A percentile compares a stretch with the other conserved stretches of the same genome.
Conservation (phyloP, 2,797 vertebrate genomes). For the Myioborus miniatus region DNA sequence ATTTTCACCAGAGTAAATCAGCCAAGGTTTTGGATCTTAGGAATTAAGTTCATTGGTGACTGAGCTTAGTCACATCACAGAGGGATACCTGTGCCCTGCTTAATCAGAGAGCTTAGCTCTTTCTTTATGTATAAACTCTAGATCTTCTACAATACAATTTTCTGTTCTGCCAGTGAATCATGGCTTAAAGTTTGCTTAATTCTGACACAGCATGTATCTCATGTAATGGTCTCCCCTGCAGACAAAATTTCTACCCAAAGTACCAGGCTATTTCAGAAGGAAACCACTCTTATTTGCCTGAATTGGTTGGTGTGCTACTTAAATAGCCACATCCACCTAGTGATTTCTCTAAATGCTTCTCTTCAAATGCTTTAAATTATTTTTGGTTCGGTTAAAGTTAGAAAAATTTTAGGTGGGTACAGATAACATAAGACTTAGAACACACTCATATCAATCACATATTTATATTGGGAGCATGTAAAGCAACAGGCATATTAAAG, state of each 20-base stretch:
- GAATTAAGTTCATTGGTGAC: neutral
- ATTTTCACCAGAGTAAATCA: conserved; percentile 11
- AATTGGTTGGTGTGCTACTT: neutral
- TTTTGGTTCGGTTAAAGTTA: conserved; percentile 17
- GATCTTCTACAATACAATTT: conserved; percentile 19
- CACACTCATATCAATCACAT: neutral
- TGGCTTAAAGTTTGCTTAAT: conserved; percentile 20
- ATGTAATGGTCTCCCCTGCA: conserved; percentile 20
- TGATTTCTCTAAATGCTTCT: conserved; percentile 35
- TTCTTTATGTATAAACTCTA: neutral
- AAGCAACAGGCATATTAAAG: neutral
- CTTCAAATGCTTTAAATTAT: conserved; percentile 6
- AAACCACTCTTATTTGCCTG: conserved; percentile 34
- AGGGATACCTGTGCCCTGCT: neutral
- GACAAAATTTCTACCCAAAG: conserved; percentile 20
- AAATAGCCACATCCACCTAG: neutral
- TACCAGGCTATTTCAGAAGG: conserved; percentile 2
- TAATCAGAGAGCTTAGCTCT: conserved; percentile 18
- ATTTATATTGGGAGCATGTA: neutral
- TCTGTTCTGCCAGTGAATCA: conserved; percentile 24
- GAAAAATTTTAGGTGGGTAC: neutral
- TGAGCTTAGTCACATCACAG: conserved; percentile 31
- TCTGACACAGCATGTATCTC: conserved; percentile 23
- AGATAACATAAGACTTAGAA: neutral
- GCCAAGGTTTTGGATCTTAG: neutral